Evolutionary conservation across 2,888 invertebrate species (phyloP).

Genomic region (Dyspetes luteomarginatus): DNA sequence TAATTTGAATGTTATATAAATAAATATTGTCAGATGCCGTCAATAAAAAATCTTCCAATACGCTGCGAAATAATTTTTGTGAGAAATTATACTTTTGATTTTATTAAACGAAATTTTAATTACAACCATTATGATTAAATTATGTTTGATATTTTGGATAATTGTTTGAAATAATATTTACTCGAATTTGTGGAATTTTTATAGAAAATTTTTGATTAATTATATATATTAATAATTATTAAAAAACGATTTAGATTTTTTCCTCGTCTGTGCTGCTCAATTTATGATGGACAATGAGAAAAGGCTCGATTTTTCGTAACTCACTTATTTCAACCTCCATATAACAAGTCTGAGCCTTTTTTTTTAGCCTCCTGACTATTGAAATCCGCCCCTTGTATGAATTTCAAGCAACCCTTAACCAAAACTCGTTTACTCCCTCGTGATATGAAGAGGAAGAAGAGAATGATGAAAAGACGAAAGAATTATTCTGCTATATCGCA

Average conservation of each 20-base stretch:
- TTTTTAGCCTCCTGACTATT: slow-evolving; percentile 4
- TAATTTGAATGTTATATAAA: no score
- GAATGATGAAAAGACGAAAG: slow-evolving; percentile 5
- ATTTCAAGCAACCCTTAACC: slow-evolving; percentile 47
- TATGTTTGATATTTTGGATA: no score
- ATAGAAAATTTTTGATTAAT: no score
- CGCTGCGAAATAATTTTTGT: no score
- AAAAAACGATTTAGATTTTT: neutral
- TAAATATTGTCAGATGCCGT: no score
- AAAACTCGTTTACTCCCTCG: slow-evolving; percentile 35
- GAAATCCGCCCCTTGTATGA: slow-evolving; percentile 26
- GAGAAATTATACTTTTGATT: no score
- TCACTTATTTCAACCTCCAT: neutral
- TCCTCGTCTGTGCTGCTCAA: neutral
- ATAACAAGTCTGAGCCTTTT: slow-evolving; percentile 18
- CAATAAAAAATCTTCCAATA: no score
- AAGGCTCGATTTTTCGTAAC: neutral
- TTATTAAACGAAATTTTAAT: no score
- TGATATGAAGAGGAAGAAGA: slow-evolving; percentile 13
- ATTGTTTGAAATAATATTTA: no score
- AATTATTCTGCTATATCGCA: slow-evolving; percentile 35
- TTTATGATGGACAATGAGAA: no score
- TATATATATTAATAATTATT: neutral
- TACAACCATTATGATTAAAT: no score
- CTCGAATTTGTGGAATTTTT: no score